Evolutionary conservation across 1,140 invertebrate species (phyloP).

Genomic region (Pseudomyrmex flavicornis): DNA sequence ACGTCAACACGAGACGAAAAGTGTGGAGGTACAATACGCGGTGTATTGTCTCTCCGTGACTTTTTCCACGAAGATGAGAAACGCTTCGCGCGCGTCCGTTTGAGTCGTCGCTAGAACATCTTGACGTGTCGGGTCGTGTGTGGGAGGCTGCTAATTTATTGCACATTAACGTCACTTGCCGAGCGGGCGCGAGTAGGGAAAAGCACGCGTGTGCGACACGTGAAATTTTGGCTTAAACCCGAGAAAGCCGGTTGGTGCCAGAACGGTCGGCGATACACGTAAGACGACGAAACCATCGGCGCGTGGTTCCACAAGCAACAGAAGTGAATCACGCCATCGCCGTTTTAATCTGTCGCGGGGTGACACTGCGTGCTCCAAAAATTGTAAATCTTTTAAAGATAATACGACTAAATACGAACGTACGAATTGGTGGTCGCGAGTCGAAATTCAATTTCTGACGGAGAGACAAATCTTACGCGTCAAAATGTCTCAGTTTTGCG

Average conservation of each 20-base stretch:
- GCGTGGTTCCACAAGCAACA: background rate
- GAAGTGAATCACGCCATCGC: constrained; percentile 39
- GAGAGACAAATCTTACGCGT: background rate
- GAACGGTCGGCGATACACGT: background rate
- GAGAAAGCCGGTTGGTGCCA: constrained; percentile 1
- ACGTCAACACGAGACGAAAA: constrained; percentile 17
- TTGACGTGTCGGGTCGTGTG: constrained; percentile 66
- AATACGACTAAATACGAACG: too few species aligned
- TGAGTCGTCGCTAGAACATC: background rate
- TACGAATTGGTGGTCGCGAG: background rate
- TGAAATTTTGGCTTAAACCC: constrained; percentile 33
- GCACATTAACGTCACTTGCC: constrained; percentile 83
- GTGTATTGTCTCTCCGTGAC: background rate
- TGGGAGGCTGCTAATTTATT: constrained; percentile 83
- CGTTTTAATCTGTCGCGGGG: constrained; percentile 31
- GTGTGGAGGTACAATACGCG: background rate
- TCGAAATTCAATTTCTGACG: background rate
- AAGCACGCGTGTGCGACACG: constrained; percentile 37
- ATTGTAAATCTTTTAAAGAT: background rate
- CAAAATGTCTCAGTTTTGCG: background rate
- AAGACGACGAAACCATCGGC: constrained; percentile 7
- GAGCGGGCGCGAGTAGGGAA: constrained; percentile 40
- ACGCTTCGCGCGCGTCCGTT: background rate
- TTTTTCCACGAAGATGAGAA: constrained; percentile 57
- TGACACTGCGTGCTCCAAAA: background rate